A percentile compares a stretch with the other conserved stretches of the same genome.
Conservation (phyloP, 2,888 invertebrate species). For the Pyrrhosoma nymphula region DNA sequence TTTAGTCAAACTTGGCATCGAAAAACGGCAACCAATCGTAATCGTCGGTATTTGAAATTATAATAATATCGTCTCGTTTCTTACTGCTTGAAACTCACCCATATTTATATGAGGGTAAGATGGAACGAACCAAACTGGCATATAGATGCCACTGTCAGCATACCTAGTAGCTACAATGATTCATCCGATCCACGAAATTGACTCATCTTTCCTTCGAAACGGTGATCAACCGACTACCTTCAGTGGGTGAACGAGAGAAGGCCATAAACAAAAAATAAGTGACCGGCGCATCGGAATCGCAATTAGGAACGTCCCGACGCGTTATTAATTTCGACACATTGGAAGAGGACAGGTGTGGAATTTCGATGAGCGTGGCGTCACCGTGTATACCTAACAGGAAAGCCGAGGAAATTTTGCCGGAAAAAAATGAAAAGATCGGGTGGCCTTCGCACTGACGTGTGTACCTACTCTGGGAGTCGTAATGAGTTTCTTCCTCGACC, state of each 20-base stretch:
- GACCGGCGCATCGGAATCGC: neutral
- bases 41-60: too few relatives aligned
- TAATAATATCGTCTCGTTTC: too few relatives aligned
- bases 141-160: too few relatives aligned
- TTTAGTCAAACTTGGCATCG: too few relatives aligned
- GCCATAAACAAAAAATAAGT: neutral
- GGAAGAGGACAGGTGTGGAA: neutral
- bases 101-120: too few relatives aligned
- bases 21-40: too few relatives aligned
- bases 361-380: conserved; percentile 11
- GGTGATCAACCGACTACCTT: neutral
- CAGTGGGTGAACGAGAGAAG: neutral
- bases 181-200: neutral
- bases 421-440: neutral
- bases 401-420: neutral
- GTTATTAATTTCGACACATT: neutral
- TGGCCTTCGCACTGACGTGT: neutral
- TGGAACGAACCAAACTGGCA: too few relatives aligned
- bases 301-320: neutral
- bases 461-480: neutral
- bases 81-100: too few relatives aligned
- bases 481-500: conserved; percentile 27
- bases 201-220: neutral
- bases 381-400: neutral
- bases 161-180: neutral